A percentile compares a stretch with the other conserved stretches of the same genome.
Conservation (phyloP, 2,113 vertebrate genomes). For the Microcebus jonahi region DNA sequence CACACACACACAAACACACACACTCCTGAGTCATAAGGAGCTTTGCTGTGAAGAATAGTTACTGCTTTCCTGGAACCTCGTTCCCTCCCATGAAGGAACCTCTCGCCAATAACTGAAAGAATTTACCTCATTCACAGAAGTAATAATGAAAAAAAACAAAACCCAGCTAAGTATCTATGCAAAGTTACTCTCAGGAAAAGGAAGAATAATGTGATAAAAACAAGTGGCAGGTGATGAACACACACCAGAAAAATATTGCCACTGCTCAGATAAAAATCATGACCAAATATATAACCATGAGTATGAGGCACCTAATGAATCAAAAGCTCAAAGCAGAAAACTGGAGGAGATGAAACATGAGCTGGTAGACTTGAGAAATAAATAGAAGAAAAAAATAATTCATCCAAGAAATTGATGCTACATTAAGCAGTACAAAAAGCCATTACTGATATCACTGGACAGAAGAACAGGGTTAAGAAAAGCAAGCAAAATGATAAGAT, state of each 20-base stretch:
- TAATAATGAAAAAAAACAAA: neutral
- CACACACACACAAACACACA: neutral
- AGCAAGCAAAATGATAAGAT: neutral
- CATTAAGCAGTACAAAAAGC: neutral
- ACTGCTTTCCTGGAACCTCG: neutral
- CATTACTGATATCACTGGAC: neutral
- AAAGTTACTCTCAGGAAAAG: conserved; percentile 49
- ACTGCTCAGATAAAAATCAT: conserved; percentile 4
- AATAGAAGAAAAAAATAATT: conserved; percentile 12
- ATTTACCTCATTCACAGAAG: conserved; percentile 54
- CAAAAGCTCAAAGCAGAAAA: conserved; percentile 36
- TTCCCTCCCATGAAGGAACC: neutral
- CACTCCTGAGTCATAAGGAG: neutral
- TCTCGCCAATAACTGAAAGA: conserved; percentile 27
- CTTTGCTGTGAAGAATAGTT: neutral
- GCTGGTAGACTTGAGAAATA: conserved; percentile 8
- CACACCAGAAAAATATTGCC: conserved; percentile 12
- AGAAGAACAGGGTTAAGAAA: neutral
- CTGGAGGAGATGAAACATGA: conserved; percentile 24
- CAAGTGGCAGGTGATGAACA: conserved; percentile 5
- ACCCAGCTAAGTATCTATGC: neutral
- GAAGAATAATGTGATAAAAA: conserved; percentile 19
- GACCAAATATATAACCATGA: neutral
- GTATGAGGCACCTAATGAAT: conserved; percentile 28
- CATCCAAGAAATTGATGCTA: conserved; percentile 16